Evolutionary conservation across 2,888 invertebrate species (phyloP), one percentile per base, ranked within the genome.

Genomic region (Epirrhoe tristata): DNA sequence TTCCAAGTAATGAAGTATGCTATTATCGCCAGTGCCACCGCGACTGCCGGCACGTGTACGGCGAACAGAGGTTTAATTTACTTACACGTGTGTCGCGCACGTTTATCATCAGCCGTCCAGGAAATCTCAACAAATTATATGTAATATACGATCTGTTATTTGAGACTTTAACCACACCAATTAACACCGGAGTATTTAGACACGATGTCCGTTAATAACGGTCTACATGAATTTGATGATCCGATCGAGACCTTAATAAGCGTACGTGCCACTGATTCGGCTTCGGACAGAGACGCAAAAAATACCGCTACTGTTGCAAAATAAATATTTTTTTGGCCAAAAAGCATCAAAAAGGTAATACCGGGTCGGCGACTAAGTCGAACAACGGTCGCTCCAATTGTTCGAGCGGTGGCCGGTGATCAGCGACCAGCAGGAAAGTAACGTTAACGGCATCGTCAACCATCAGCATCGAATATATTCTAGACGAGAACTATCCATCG

Each of bases 241-340:
- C 76, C 77, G 81, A 83, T 78, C 77, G 77, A 87, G 83, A 84
- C 86, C 86, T 88, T 88, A 89, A 88, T 90, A 90, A 87, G 83
- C 81, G 82, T 83, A 85, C 85, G 83, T 83, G 85, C 83, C 82
- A 77, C 61, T 48, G 64, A 62, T 81, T 79, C 79, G 78, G 79
- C 80, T 81, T 79, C 80, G 78, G 79, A 50, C 77, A 80, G 78
- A 81, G 79, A 80, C 73, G 83, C 81, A 85, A 85, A 86, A 85
- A 83, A 75, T 81, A 87, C 92, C 91, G 93, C 91, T 93, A 91
- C 66, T 76, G 80, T 84, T 77, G 86, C 85, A 87, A 86, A n/a
- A 88, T 86, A 89, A 89, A 92, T 90, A 90, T 86, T 85, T 84
- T 90, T 89, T 89, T 86, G 79, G 87, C 82, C 84, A 91, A 93